Evolutionary conservation across 2,113 vertebrate genomes (phyloP), one percentile per base, ranked within the genome.

Genomic region (Stigmatopora nigra): DNA sequence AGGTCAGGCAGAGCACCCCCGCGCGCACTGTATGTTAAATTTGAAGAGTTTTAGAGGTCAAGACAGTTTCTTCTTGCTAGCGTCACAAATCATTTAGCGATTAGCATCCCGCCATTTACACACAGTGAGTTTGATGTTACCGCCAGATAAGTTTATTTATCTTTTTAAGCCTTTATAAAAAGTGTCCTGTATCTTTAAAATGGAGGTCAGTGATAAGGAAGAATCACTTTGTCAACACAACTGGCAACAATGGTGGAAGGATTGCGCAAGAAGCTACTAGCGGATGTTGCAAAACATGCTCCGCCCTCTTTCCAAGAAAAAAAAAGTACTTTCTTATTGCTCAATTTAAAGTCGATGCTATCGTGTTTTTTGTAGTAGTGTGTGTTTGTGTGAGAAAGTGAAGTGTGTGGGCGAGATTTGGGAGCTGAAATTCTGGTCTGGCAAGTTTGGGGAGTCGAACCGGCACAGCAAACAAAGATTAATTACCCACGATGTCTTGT

Each of bases 391-490:
- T 72, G 69, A 66, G 35, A 68, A 63, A 73, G 74, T 61, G 67
- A 68, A 58, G 19, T 47, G 71, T n/a, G 67, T 79, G 74, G 61
- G 78, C n/a, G 72, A 72, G 35, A 41, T 2, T 63, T 58, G 10
- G 65, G 47, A 82, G 68, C 62, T 70, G 81, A 84, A 79, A 82
- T 78, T 80, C 87, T 65, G 73, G 87, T 84, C 31, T 9, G 66
- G 72, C 80, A 48, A 79, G 84, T 84, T 66, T 35, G 61, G 48
- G 6, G 60, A 61, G 71, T 78, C 62, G 77, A 88, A 88, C 86
- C 15, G 82, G 58, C 80, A 68, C 61, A 62, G 44, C 20, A 63
- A 63, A 79, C 25, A 31, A 31, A 31, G n/a, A n/a, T n/a, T 31
- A 31, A 63, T 68, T 69, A 80, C 80, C 53, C 53, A 62, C 82